phyloP scores from a whole-genome alignment of 2,797 vertebrate genomes.

The Antrozous pallidus region DNA sequence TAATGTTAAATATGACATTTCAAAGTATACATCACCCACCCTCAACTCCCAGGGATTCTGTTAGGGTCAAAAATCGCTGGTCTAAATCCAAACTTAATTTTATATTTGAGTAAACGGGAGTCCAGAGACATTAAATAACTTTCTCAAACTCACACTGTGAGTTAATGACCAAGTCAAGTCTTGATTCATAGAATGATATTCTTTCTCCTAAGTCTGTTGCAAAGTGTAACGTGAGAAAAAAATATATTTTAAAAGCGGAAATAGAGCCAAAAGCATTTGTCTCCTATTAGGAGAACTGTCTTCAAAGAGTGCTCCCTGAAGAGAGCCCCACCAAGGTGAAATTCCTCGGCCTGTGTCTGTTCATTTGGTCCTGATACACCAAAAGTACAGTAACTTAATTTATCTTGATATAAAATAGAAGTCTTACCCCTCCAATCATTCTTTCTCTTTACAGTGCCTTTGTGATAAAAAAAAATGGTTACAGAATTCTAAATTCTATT shows the following conservation, averaged over 20 bases:
- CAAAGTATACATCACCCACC: background rate
- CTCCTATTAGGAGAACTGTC: background rate
- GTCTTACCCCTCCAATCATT: background rate
- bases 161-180: background rate
- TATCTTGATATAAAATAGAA: conserved; percentile 32
- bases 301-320: conserved; percentile 11
- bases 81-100: conserved; percentile 5
- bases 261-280: background rate
- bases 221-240: conserved; percentile 21
- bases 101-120: background rate
- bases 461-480: conserved; percentile 34
- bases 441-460: background rate
- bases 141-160: background rate
- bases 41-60: background rate
- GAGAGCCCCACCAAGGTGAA: conserved; percentile 4
- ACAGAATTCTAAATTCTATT: conserved; percentile 49
- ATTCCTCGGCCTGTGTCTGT: background rate
- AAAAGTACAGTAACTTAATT: conserved; percentile 25
- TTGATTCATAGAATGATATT: background rate
- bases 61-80: background rate
- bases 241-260: conserved; percentile 3
- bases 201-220: background rate
- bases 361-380: background rate
- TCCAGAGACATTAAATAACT: background rate
- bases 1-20: background rate